Conservation (phyloP, 2,888 invertebrate genomes). For the Xanthorhoe designata region DNA sequence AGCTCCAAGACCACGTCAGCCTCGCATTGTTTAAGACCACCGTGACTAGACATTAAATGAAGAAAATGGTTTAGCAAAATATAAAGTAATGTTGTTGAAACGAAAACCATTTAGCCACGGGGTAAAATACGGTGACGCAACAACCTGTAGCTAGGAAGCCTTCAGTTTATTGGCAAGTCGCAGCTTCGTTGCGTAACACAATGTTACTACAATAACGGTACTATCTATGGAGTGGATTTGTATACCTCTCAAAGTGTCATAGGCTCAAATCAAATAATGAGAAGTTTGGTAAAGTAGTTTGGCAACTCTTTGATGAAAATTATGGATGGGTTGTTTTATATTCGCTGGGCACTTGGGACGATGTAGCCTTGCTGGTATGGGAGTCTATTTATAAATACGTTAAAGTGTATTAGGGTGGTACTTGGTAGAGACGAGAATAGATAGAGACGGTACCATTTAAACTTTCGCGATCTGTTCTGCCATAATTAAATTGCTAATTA, state of each 20-base stretch:
- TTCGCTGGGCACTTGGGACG: not conserved
- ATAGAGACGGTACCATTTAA: too few relatives aligned
- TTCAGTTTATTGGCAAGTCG: slow-evolving; percentile 26
- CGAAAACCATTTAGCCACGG: slow-evolving; percentile 13
- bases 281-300: slow-evolving; percentile 11
- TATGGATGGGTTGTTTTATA: slow-evolving; percentile 1
- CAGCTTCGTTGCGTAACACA: slow-evolving; percentile 14
- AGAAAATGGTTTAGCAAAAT: slow-evolving; percentile 2
- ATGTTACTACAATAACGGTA: slow-evolving; percentile 4
- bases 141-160: slow-evolving; percentile 26
- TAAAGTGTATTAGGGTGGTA: too few relatives aligned
- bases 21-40: not conserved
- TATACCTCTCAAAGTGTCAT: slow-evolving; percentile 8
- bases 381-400: too few relatives aligned
- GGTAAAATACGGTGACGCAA: slow-evolving; percentile 15
- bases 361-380: not conserved
- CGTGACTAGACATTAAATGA: not conserved
- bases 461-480: too few relatives aligned
- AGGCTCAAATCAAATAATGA: slow-evolving; percentile 10
- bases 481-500: too few relatives aligned
- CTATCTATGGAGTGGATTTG: slow-evolving; percentile 17
- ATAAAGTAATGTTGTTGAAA: slow-evolving; percentile 1
- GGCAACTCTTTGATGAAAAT: slow-evolving; percentile 4
- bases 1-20: not conserved
- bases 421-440: too few relatives aligned